Conservation (phyloP, 2,888 invertebrate genomes). For the Eristalis pertinax region DNA sequence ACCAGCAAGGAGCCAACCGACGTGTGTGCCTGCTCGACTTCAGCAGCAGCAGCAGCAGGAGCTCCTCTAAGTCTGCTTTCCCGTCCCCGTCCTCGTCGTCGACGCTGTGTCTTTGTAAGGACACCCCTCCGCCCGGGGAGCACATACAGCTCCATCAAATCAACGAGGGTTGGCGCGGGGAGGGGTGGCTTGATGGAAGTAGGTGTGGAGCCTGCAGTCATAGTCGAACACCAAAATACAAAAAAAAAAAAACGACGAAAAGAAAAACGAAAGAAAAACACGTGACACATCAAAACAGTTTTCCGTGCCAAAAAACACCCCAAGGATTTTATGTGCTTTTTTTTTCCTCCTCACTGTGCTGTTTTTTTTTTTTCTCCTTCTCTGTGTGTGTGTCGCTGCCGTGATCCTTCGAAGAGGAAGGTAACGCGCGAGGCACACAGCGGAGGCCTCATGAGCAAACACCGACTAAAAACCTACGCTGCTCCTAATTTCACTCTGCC, state of each 20-base stretch:
- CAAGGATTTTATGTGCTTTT: constrained; percentile 64
- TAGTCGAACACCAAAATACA: constrained; percentile 71
- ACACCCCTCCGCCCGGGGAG: constrained; percentile 6
- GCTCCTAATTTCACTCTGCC: constrained; percentile 61
- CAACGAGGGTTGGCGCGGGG: constrained; percentile 7
- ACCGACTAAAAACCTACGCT: constrained; percentile 70
- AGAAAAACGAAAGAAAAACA: constrained; percentile 68
- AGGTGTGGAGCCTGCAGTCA: constrained; percentile 73
- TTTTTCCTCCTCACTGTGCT: constrained; percentile 6
- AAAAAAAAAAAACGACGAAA: constrained; percentile 39
- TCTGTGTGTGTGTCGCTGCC: constrained; percentile 43
- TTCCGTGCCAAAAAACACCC: constrained; percentile 73
- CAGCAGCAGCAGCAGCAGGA: constrained; percentile 10
- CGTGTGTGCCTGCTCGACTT: constrained; percentile 22
- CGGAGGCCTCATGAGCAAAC: constrained; percentile 69
- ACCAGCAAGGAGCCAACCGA: background rate
- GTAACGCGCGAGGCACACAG: constrained; percentile 69
- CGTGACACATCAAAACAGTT: constrained; percentile 73
- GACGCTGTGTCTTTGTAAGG: constrained; percentile 42
- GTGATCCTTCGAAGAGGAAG: constrained; percentile 69
- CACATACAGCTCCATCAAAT: constrained; percentile 41
- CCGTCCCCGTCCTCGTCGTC: background rate
- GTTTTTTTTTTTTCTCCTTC: background rate
- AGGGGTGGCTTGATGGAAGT: constrained; percentile 55
- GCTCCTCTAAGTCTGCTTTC: constrained; percentile 52